Conservation (phyloP, 2,797 vertebrate species). For the Urocyon cinereoargenteus region DNA sequence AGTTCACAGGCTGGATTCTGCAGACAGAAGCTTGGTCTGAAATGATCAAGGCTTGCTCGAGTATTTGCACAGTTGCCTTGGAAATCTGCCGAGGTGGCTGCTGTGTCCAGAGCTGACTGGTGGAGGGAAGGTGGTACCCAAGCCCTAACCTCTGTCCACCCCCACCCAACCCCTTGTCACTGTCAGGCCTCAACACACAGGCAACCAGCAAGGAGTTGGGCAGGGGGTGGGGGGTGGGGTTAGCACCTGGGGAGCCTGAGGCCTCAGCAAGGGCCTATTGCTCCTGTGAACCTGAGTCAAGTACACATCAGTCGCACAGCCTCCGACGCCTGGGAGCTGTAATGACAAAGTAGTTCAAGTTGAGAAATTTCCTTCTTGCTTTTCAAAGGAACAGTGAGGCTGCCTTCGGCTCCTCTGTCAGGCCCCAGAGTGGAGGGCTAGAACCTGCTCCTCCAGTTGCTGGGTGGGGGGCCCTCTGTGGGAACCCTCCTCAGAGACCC, state of each 20-base stretch:
- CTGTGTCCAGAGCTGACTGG: not conserved
- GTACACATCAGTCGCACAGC: not conserved
- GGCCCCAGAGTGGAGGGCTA: not conserved
- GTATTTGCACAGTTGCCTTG: not conserved
- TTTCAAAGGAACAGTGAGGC: not conserved
- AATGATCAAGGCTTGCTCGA: fast-evolving
- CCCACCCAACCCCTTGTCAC: fast-evolving
- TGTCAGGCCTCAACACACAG: not conserved
- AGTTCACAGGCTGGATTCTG: not conserved
- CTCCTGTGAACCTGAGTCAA: not conserved
- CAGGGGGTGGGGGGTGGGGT: too few relatives aligned
- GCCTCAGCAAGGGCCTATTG: not conserved
- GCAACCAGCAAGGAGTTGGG: not conserved
- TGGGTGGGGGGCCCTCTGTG: not conserved
- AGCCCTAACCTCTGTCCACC: not conserved
- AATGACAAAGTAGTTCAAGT: not conserved
- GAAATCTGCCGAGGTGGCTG: not conserved
- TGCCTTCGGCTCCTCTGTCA: not conserved
- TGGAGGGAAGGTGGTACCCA: fast-evolving
- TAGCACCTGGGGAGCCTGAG: not conserved
- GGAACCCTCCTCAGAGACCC: not conserved
- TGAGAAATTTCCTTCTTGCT: not conserved
- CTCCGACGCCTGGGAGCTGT: not conserved
- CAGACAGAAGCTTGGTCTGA: not conserved
- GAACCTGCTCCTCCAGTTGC: not conserved